Evolutionary conservation across 2,888 invertebrate species (phyloP).

Genomic region (Gibbula magus): DNA sequence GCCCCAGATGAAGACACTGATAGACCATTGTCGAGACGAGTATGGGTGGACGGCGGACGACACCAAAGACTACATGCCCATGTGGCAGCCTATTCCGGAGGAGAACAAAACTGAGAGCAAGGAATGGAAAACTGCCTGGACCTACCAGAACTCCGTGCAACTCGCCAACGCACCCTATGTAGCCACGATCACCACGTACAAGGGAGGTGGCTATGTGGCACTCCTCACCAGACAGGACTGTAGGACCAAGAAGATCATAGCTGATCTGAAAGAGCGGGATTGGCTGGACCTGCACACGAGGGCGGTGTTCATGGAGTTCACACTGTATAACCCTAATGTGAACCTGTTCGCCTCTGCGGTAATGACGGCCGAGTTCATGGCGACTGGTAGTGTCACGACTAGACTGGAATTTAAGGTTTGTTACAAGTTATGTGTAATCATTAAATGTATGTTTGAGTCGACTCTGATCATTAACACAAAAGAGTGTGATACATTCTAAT

Average conservation of each 20-base stretch:
- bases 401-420: slow-evolving; percentile 70
- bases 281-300: slow-evolving; percentile 77
- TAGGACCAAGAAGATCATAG: slow-evolving; percentile 67
- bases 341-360: slow-evolving; percentile 73
- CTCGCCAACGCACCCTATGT: slow-evolving; percentile 75
- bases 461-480: too few species aligned
- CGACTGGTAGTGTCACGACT: slow-evolving; percentile 65
- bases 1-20: slow-evolving; percentile 51
- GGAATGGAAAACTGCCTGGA: slow-evolving; percentile 67
- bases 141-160: slow-evolving; percentile 73
- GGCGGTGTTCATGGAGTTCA: slow-evolving; percentile 77
- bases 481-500: too few species aligned
- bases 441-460: too few species aligned
- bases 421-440: not conserved
- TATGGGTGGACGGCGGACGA: slow-evolving; percentile 74
- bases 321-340: slow-evolving; percentile 76
- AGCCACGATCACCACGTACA: slow-evolving; percentile 74
- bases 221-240: slow-evolving; percentile 66
- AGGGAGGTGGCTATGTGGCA: slow-evolving; percentile 72
- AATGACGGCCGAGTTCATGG: slow-evolving; percentile 70
- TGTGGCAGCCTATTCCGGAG: slow-evolving; percentile 60
- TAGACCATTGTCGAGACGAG: slow-evolving; percentile 70
- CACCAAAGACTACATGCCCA: slow-evolving; percentile 67
- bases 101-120: slow-evolving; percentile 50
- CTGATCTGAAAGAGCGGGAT: slow-evolving; percentile 67